Base-by-base conservation (phyloP, 2,888 invertebrate genomes). In the Pediacus dermestoides region DNA sequence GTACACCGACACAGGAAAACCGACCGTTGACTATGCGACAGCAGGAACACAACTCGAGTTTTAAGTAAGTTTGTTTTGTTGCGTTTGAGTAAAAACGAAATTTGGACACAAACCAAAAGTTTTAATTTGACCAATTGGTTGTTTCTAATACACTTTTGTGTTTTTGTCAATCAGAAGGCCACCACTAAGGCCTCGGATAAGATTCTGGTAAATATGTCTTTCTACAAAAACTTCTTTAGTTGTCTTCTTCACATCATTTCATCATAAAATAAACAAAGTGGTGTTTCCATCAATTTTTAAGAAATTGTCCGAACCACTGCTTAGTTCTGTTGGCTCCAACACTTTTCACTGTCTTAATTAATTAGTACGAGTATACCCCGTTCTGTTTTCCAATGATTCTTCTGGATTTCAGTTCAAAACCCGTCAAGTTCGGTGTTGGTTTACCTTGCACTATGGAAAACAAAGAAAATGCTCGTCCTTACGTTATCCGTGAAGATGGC, bases 121-220 rank as follows among this genome's bases (percentile, higher is more conserved):
- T 33, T 8, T 12, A 13, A 33, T 33, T 9, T 26, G 8, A 23
- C 10, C 32, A 14, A 32, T 14, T 34, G 12, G 44, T 42, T 61
- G 66, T 66, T 64, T 66, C 28, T 28, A 28, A 28, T 28, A n/a
- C n/a, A 7, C 14, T 28, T 28, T 11, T 28, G 28, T 67, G 63
- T 76, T 76, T 72, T 76, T 76, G 75, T 68, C 64, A 68, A 61
- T 45, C 76, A 84, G 84, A 78, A 81, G 88, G 82, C 86, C 87
- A 74, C 84, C 84, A 71, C 80, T 87, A 70, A 85, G 88, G 78
- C 88, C 88, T 77, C 83, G 88, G 86, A 87, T 88, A 76, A 82
- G 84, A 80, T 84, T 88, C 81, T 88, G 88, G 88, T 88, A 89
- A 88, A 75, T 75, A 75, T 68, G 14, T 3, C 7, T 18, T 3